Evolutionary conservation across 2,888 invertebrate genomes (phyloP).

Genomic region (Spisula solida): DNA sequence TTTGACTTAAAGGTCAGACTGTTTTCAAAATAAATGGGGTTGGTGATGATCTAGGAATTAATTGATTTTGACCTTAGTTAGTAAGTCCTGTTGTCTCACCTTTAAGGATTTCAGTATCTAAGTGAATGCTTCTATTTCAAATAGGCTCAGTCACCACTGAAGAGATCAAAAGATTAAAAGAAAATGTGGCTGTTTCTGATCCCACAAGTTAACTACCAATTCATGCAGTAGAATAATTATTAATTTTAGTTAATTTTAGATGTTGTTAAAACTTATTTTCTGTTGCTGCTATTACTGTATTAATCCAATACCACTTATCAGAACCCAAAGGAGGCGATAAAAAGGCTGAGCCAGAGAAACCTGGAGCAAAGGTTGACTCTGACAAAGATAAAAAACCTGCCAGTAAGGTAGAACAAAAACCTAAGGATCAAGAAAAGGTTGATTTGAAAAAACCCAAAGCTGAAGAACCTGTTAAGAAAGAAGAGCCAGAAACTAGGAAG

Average conservation of each 20-base stretch:
- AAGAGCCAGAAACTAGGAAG: slow-evolving; percentile 45
- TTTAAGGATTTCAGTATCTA: too few species aligned
- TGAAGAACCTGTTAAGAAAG: neutral
- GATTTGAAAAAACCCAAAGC: slow-evolving; percentile 46
- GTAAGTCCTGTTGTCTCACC: neutral
- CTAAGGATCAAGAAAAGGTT: slow-evolving; percentile 44
- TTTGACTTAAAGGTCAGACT: too few species aligned
- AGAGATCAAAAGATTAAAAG: neutral
- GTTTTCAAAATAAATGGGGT: too few species aligned
- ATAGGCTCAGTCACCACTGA: neutral
- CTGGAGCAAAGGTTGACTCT: neutral
- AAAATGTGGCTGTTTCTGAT: neutral
- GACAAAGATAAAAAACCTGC: neutral
- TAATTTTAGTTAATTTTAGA: neutral
- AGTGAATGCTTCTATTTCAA: neutral
- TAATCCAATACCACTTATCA: neutral
- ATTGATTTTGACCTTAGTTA: too few species aligned
- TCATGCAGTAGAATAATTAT: too few species aligned
- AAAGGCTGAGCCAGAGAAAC: neutral
- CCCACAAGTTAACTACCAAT: neutral
- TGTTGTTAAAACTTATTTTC: neutral
- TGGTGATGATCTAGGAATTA: too few species aligned
- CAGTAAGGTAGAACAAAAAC: slow-evolving; percentile 36
- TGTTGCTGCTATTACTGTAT: slow-evolving; percentile 19
- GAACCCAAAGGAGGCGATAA: neutral